Evolutionary conservation across 2,797 vertebrate genomes (phyloP).

Genomic region (Numenius phaeopus): DNA sequence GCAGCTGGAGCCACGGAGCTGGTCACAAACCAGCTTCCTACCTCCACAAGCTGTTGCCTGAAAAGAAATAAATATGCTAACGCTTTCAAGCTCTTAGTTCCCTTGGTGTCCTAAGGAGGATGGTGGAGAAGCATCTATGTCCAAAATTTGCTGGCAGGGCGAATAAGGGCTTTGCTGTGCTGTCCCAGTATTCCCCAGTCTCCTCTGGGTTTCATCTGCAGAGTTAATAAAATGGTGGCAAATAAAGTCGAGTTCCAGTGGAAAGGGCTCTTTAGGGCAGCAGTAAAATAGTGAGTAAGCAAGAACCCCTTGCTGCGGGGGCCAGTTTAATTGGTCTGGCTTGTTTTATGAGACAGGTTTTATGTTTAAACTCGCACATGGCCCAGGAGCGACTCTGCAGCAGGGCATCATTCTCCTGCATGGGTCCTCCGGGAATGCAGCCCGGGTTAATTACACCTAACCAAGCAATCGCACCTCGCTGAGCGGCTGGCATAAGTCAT

Average conservation of each 20-base stretch:
- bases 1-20: neutral
- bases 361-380: conserved; percentile 68
- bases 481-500: neutral
- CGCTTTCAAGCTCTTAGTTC: neutral
- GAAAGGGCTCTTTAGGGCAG: conserved; percentile 71
- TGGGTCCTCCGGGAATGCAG: neutral
- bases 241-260: conserved; percentile 56
- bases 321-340: conserved; percentile 70
- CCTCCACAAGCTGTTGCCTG: neutral
- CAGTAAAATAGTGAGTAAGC: conserved; percentile 64
- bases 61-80: neutral
- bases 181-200: conserved; percentile 45
- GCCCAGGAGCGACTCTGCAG: conserved; percentile 57
- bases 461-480: neutral
- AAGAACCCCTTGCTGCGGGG: conserved; percentile 64
- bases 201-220: conserved; percentile 62
- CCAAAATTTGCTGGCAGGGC: neutral
- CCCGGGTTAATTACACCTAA: conserved; percentile 52
- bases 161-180: neutral
- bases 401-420: conserved; percentile 53
- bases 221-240: conserved; percentile 72
- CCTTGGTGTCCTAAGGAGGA: neutral
- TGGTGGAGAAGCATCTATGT: neutral
- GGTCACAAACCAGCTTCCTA: neutral
- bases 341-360: conserved; percentile 73